Conservation (phyloP, 2,888 invertebrate species). For the Cataglyphis cursor region DNA sequence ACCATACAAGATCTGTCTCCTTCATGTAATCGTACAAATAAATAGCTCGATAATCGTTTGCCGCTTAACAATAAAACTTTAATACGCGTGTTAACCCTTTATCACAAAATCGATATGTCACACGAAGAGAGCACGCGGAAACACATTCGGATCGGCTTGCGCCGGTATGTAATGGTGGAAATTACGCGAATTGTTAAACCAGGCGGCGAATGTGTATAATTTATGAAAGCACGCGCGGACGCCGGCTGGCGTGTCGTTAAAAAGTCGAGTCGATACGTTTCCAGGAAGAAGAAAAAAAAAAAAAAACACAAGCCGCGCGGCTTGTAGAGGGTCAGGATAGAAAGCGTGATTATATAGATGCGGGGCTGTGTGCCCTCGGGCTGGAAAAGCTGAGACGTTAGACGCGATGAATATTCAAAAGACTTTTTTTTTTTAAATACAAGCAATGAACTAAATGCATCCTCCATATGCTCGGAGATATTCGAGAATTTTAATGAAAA, state of each 20-base stretch:
- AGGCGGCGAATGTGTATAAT: slow-evolving; percentile 67
- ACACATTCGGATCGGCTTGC: slow-evolving; percentile 57
- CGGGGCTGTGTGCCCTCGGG: neutral
- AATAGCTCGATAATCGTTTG: neutral
- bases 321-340: slow-evolving; percentile 3
- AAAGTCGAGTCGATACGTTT: slow-evolving; percentile 61
- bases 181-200: slow-evolving; percentile 65
- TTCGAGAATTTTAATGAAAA: slow-evolving; percentile 18
- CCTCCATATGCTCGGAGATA: slow-evolving; percentile 3
- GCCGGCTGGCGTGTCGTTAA: slow-evolving; percentile 63
- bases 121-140: slow-evolving; percentile 28
- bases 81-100: slow-evolving; percentile 1
- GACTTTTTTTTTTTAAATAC: neutral
- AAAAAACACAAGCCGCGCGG: slow-evolving; percentile 14
- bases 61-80: slow-evolving; percentile 10
- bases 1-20: neutral
- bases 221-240: slow-evolving; percentile 65
- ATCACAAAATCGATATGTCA: slow-evolving; percentile 43
- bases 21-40: neutral
- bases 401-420: slow-evolving; percentile 35
- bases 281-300: slow-evolving; percentile 25
- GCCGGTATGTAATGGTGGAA: slow-evolving; percentile 67
- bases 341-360: slow-evolving; percentile 11
- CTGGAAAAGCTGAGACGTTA: slow-evolving; percentile 2
- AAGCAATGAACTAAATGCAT: slow-evolving; percentile 14